Percentiles rank a stretch among this genome's conserved stretches.
These are phyloP conservation scores for Macroteleia sp. DNA, from an alignment of 2,888 invertebrate genomes.

Conservation along the genomic window DNA sequence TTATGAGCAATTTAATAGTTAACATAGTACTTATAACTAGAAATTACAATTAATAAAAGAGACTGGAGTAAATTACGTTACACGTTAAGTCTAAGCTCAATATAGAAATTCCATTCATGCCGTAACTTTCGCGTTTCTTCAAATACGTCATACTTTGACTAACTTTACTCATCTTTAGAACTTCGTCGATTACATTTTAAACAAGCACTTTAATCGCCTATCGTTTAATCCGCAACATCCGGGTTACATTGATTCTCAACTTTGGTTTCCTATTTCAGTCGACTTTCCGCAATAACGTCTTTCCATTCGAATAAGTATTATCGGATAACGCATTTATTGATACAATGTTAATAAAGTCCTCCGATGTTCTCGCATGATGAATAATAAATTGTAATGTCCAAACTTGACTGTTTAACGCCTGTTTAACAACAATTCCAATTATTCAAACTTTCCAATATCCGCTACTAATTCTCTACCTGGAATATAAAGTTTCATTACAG, in stretches of 20 bases:
- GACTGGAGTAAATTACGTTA: too few species aligned
- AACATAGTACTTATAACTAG: too few species aligned
- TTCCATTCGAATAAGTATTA: constrained; percentile 2
- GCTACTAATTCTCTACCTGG: constrained; percentile 7
- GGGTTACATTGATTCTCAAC: constrained; percentile 14
- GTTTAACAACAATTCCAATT: constrained; percentile 45
- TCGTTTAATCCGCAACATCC: constrained; percentile 28
- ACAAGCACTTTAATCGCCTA: constrained; percentile 22
- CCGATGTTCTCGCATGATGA: constrained; percentile 13
- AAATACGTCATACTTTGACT: constrained; percentile 25
- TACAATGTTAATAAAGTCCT: not conserved
- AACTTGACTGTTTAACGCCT: not conserved
- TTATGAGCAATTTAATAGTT: too few species aligned
- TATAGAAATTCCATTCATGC: constrained; percentile 47
- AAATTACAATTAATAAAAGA: too few species aligned
- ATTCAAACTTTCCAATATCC: constrained; percentile 22
- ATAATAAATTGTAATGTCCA: constrained; percentile 17
- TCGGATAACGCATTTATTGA: not conserved
- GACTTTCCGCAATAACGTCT: not conserved
- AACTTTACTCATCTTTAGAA: constrained; percentile 32
- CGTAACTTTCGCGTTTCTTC: constrained; percentile 35
- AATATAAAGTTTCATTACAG: constrained; percentile 20
- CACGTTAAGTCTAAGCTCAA: too few species aligned
- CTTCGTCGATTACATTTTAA: constrained; percentile 30
- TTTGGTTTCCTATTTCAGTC: not conserved